These are phyloP conservation scores for Solenopsis fugax DNA, from an alignment of 1,140 invertebrate genomes.

Conservation along the genomic window DNA sequence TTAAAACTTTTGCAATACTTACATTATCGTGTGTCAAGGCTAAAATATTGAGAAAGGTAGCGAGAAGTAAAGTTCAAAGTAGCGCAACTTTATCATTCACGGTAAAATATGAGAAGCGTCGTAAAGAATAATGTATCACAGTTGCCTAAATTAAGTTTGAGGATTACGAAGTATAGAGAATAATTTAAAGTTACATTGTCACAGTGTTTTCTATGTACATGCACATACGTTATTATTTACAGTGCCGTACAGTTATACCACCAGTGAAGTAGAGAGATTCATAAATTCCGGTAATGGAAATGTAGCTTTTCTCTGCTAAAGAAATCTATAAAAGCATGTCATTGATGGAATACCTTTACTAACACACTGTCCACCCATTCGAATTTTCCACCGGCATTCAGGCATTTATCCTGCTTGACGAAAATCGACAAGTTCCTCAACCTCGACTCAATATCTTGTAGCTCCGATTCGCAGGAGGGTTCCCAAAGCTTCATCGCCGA, in stretches of 20 bases:
- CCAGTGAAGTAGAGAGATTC: not conserved
- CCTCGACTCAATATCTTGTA: slow-evolving; percentile 83
- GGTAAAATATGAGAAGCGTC: slow-evolving; percentile 32
- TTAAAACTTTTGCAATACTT: slow-evolving; percentile 46
- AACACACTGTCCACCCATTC: slow-evolving; percentile 99
- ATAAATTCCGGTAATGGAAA: slow-evolving; percentile 6
- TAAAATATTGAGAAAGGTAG: slow-evolving; percentile 25
- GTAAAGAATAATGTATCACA: slow-evolving; percentile 3
- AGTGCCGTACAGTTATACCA: not conserved
- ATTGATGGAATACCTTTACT: slow-evolving; percentile 89
- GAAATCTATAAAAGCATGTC: not conserved
- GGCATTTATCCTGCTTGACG: slow-evolving; percentile 87
- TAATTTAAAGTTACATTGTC: slow-evolving; percentile 15
- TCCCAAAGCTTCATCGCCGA: slow-evolving; percentile 74
- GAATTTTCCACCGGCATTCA: slow-evolving; percentile 95
- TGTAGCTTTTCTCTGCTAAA: not conserved
- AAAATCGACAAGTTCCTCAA: slow-evolving; percentile 78
- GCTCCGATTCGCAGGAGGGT: slow-evolving; percentile 57
- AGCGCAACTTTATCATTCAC: slow-evolving; percentile 2
- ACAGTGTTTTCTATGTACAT: not conserved
- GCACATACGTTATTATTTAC: not conserved
- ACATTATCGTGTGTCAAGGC: slow-evolving; percentile 29
- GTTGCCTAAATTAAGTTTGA: slow-evolving; percentile 24
- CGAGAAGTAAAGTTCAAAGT: slow-evolving; percentile 19
- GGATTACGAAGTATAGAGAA: not conserved